These are phyloP conservation scores for Valencia hispanica DNA, from an alignment of 2,797 vertebrate species.

Conservation along the genomic window DNA sequence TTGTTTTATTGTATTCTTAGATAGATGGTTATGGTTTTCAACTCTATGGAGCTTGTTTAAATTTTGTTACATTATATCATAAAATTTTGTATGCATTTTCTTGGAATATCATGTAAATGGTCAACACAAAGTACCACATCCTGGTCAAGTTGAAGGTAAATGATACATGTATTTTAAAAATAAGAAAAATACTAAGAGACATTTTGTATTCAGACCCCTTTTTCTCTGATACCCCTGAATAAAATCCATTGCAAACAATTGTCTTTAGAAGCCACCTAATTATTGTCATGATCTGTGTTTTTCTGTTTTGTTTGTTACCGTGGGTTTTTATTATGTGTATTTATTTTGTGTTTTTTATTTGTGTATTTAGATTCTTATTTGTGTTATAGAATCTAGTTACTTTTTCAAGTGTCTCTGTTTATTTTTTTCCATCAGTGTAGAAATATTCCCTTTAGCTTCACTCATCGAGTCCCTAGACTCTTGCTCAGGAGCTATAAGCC, in stretches of 20 bases:
- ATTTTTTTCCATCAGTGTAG: not conserved
- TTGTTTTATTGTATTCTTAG: constrained; percentile 30
- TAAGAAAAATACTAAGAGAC: not conserved
- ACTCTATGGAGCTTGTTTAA: not conserved
- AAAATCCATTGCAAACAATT: not conserved
- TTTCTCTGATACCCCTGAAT: not conserved
- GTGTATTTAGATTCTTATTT: not conserved
- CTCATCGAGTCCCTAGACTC: not conserved
- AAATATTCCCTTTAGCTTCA: not conserved
- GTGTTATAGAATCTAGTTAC: not conserved
- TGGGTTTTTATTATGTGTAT: too few species aligned
- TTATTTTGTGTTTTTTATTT: not conserved
- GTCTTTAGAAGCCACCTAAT: not conserved
- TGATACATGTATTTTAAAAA: not conserved
- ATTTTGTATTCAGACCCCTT: not conserved
- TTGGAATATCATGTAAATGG: not conserved
- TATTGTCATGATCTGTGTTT: not conserved
- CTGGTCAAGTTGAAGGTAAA: not conserved
- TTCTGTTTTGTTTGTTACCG: not conserved
- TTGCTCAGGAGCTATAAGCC: too few species aligned
- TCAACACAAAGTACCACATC: not conserved
- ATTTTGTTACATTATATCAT: not conserved
- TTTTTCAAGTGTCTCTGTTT: not conserved
- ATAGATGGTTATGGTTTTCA: constrained; percentile 26
- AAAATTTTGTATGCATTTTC: not conserved